These are phyloP conservation scores for Nothobranchius furzeri DNA, from an alignment of 2,113 vertebrate species.

Conservation along the genomic window DNA sequence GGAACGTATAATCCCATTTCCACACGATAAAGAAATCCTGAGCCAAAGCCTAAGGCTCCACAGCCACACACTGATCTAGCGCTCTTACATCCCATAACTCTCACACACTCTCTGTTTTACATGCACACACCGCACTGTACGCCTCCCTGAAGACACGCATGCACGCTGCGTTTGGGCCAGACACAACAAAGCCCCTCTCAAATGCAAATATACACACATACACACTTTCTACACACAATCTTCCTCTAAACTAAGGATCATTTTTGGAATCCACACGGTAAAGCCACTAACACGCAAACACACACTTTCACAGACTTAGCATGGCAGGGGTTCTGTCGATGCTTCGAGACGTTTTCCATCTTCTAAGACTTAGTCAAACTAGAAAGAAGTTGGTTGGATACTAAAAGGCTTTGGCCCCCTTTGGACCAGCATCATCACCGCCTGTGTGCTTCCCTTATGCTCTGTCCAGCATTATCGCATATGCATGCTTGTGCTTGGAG, in stretches of 20 bases:
- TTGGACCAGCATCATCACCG: conserved; percentile 48
- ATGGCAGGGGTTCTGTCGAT: conserved; percentile 68
- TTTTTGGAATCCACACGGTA: conserved; percentile 47
- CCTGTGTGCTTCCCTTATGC: conserved; percentile 35
- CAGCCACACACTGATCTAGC: conserved; percentile 70
- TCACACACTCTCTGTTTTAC: conserved; percentile 51
- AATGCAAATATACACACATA: conserved; percentile 53
- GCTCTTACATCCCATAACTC: conserved; percentile 70
- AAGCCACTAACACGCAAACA: conserved; percentile 43
- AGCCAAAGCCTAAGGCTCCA: conserved; percentile 74
- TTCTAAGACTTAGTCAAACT: conserved; percentile 67
- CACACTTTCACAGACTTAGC: conserved; percentile 43
- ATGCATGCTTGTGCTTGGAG: conserved; percentile 34
- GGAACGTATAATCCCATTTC: conserved; percentile 79
- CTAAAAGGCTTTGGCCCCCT: conserved; percentile 38
- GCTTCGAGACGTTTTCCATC: conserved; percentile 60
- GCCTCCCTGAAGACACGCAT: conserved; percentile 23
- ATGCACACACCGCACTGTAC: conserved; percentile 35
- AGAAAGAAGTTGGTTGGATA: conserved; percentile 67
- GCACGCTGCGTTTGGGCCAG: conserved; percentile 47
- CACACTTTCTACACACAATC: conserved; percentile 21
- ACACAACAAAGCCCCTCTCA: conserved; percentile 61
- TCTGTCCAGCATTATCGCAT: conserved; percentile 45
- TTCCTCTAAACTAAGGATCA: conserved; percentile 45
- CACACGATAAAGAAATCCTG: conserved; percentile 74